Base-by-base conservation (phyloP, 2,888 invertebrate species). In the Gisinianus flammeolus region DNA sequence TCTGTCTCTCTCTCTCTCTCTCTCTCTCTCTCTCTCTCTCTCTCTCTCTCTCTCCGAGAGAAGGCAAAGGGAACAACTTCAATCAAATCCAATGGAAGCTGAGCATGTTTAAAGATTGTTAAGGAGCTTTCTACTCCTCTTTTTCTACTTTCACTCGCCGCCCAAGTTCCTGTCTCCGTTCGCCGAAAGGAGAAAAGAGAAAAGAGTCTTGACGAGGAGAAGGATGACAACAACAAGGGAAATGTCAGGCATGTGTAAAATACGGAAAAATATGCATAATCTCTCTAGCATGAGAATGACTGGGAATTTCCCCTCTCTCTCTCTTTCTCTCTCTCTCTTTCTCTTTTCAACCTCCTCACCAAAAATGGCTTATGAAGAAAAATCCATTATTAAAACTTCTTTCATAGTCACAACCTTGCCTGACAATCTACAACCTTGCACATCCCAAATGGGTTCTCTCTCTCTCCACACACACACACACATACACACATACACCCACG, bases 101-200 rank as follows among this genome's bases (percentile, higher is more conserved):
- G n/a, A 54, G 54, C 54, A 54, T 54, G 54, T n/a, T 3, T 54
- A 54, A n/a, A 54, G n/a, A 54, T 54, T 54, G 54, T 54, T 54
- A 54, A 54, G n/a, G n/a, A 54, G 54, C 54, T 54, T 54, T 54
- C 54, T n/a, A n/a, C n/a, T n/a, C n/a, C n/a, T 54, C n/a, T 54
- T 54, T 54, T 19, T 54, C 44, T 16, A 22, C 56, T 58, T 2
- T 3, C 56, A 22, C 56, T 56, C n/a, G 12, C 56, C n/a, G 6
- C 8, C n/a, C 6, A 58, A 12, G 35, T 44, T 44, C 44, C 8
- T 44, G 12, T 44, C 44, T 44, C 19, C 8, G 16, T 44, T 6
- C 6, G n/a, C n/a, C n/a, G n/a, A n/a, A n/a, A n/a, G n/a, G n/a
- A n/a, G n/a, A n/a, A n/a, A n/a, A n/a, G 56, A 12, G 19, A 56